Evolutionary conservation across 2,113 vertebrate species (phyloP).

Genomic region (Takifugu bimaculatus): DNA sequence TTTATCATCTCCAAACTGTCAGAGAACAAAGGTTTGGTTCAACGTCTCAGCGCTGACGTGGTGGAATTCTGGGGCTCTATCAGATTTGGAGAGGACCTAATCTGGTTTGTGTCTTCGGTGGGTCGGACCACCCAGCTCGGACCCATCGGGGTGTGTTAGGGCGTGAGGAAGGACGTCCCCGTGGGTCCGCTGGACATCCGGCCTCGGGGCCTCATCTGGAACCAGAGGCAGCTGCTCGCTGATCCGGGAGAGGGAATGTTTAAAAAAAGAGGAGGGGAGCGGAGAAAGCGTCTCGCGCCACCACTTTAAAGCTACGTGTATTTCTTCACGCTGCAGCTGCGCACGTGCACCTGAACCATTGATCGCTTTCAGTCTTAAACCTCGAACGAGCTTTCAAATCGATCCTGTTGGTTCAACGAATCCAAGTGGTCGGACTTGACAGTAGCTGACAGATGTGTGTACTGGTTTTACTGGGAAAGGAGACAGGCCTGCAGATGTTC

Average conservation of each 20-base stretch:
- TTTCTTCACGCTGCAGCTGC: too few relatives aligned
- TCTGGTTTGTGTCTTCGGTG: conserved; percentile 7
- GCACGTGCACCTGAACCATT: too few relatives aligned
- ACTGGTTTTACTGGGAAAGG: background rate
- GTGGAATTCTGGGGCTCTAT: too few relatives aligned
- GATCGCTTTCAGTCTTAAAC: background rate
- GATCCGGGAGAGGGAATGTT: conserved; percentile 36
- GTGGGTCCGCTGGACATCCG: conserved; percentile 56
- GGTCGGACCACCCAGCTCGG: conserved; percentile 41
- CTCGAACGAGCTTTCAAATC: background rate
- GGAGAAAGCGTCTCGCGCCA: background rate
- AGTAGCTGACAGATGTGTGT: conserved; percentile 1
- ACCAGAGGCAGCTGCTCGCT: conserved; percentile 47
- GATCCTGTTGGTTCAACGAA: too few relatives aligned
- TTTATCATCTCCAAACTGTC: too few relatives aligned
- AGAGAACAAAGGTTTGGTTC: too few relatives aligned
- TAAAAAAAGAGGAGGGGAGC: background rate
- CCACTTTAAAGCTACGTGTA: conserved; percentile 7
- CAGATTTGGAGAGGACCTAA: background rate
- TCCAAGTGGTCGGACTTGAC: too few relatives aligned
- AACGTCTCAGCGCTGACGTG: too few relatives aligned
- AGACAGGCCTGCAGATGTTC: conserved; percentile 67
- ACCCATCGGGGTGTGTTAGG: conserved; percentile 47
- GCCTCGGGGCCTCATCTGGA: conserved; percentile 60
- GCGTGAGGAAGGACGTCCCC: conserved; percentile 53